Conservation (phyloP, 2,113 vertebrate genomes). For the Strix aluco region DNA sequence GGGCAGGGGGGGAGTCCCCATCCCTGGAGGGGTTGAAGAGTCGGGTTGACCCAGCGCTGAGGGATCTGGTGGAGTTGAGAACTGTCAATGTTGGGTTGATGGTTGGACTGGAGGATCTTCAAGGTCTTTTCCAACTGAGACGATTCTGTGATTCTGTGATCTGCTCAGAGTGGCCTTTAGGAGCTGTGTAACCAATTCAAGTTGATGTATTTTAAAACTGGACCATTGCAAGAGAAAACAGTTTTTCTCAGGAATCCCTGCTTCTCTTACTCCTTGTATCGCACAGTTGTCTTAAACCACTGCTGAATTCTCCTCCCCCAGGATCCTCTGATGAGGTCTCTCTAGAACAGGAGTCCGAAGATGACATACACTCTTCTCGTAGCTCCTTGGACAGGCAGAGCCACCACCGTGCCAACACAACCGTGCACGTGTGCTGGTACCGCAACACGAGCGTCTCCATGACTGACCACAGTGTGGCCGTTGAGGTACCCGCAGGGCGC, state of each 20-base stretch:
- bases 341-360: constrained; percentile 89
- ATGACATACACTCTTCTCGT: constrained; percentile 81
- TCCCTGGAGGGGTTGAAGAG: too few species aligned
- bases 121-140: too few species aligned
- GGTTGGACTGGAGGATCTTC: too few species aligned
- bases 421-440: constrained; percentile 96
- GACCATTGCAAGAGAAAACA: background rate
- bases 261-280: background rate
- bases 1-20: too few species aligned
- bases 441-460: constrained; percentile 95
- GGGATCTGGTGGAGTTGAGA: too few species aligned
- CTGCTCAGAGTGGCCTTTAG: background rate
- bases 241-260: background rate
- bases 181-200: background rate
- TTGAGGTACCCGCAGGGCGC: constrained; percentile 81
- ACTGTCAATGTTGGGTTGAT: too few species aligned
- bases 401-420: constrained; percentile 90
- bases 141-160: too few species aligned
- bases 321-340: constrained; percentile 87
- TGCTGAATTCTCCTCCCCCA: constrained; percentile 68
- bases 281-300: constrained; percentile 7
- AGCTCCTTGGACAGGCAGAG: constrained; percentile 86
- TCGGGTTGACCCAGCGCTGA: too few species aligned
- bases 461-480: constrained; percentile 89
- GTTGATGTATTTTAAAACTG: background rate